phyloP scores from a whole-genome alignment of 2,113 vertebrate species.

The Phocoena sinus region DNA sequence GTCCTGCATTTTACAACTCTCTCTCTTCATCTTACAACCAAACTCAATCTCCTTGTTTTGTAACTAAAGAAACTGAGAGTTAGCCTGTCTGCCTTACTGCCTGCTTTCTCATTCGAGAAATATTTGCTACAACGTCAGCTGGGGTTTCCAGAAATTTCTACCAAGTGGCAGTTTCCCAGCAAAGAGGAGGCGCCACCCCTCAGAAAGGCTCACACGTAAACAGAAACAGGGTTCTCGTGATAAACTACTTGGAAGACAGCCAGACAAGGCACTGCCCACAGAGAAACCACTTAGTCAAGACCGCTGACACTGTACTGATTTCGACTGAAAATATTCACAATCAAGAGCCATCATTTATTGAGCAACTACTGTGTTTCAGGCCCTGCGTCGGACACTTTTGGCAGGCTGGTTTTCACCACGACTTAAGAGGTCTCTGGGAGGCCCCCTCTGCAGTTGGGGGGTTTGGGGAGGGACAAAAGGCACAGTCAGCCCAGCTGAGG shows the following conservation, averaged over 20 bases:
- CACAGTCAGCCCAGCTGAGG: not conserved
- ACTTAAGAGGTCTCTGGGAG: not conserved
- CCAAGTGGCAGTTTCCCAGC: not conserved
- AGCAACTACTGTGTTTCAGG: not conserved
- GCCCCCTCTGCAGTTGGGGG: not conserved
- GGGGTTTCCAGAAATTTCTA: slow-evolving; percentile 17
- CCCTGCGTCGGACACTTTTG: not conserved
- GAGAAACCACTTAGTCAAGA: not conserved
- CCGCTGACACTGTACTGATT: not conserved
- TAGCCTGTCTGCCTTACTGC: not conserved
- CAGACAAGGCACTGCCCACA: not conserved
- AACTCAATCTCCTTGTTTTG: not conserved
- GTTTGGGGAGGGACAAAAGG: not conserved
- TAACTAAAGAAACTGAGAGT: not conserved
- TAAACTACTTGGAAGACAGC: not conserved
- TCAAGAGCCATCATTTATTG: not conserved
- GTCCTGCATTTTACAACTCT: not conserved
- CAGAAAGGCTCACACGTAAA: not conserved
- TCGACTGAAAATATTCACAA: not conserved
- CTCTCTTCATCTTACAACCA: not conserved
- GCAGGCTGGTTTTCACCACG: not conserved
- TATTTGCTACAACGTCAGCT: not conserved
- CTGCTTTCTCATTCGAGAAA: not conserved
- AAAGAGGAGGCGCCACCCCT: not conserved
- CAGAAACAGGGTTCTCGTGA: not conserved